These are phyloP conservation scores for Nomia melanderi DNA, from an alignment of 1,140 invertebrate genomes.

Conservation along the genomic window DNA sequence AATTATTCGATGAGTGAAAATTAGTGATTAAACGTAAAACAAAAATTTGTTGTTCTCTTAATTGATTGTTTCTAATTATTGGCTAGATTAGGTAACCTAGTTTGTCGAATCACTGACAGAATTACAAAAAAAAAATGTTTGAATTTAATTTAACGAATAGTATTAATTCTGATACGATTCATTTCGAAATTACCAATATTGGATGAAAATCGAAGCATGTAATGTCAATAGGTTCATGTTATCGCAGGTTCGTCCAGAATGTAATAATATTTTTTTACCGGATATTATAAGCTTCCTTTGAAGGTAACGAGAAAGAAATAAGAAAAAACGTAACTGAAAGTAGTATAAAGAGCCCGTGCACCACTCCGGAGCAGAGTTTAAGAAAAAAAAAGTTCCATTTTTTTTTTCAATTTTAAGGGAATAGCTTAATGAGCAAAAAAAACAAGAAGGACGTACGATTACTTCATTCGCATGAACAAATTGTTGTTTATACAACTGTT, in stretches of 20 bases:
- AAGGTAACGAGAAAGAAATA: not conserved
- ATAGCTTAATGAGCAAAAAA: not conserved
- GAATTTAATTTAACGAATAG: not conserved
- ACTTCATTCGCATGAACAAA: constrained; percentile 12
- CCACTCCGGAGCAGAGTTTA: constrained; percentile 40
- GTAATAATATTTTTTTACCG: constrained; percentile 7
- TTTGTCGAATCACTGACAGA: not conserved
- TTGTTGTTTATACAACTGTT: constrained; percentile 15
- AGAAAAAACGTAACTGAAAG: not conserved
- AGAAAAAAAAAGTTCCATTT: constrained; percentile 8
- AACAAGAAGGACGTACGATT: constrained; percentile 4
- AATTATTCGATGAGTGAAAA: not conserved
- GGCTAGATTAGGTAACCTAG: not conserved
- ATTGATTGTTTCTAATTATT: not conserved
- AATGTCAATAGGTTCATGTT: not conserved
- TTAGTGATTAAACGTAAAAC: not conserved
- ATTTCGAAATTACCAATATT: not conserved
- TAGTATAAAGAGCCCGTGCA: constrained; percentile 25
- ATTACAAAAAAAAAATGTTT: not conserved
- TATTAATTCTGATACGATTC: not conserved
- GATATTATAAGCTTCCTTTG: constrained; percentile 1
- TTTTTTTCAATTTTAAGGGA: constrained; percentile 12
- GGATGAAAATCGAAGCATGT: not conserved
- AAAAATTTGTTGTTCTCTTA: not conserved
- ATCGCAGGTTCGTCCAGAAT: constrained; percentile 31